Conservation (phyloP, 2,888 invertebrate species). For the Meteorus colon region DNA sequence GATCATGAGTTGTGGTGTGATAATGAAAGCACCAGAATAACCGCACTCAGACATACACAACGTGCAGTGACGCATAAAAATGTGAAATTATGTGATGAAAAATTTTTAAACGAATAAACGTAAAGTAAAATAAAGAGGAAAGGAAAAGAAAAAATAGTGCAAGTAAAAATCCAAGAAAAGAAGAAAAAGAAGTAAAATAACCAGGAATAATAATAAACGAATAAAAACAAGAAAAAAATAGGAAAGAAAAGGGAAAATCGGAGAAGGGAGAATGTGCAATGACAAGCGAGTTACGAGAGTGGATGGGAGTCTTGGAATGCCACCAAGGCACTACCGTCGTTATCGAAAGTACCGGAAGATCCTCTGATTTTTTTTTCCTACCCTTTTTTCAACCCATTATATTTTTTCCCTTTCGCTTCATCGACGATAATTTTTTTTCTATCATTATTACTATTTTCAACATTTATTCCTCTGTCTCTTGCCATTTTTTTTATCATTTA, state of each 20-base stretch:
- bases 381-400: neutral
- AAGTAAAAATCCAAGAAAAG: neutral
- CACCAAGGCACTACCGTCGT: constrained; percentile 57
- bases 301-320: constrained; percentile 61
- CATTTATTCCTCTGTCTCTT: neutral
- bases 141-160: neutral
- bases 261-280: constrained; percentile 35
- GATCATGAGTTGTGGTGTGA: neutral
- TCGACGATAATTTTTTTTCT: constrained; percentile 5
- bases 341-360: constrained; percentile 63
- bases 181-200: neutral
- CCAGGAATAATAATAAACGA: neutral
- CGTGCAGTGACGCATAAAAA: neutral
- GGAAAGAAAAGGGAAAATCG: constrained; percentile 11
- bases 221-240: constrained; percentile 23
- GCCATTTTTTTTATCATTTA: neutral
- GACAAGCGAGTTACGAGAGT: constrained; percentile 38
- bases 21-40: neutral
- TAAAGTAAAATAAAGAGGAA: neutral
- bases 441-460: neutral
- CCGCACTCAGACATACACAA: neutral
- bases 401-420: constrained; percentile 1
- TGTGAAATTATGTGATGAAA: neutral
- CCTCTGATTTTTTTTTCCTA: constrained; percentile 50
- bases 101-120: neutral